Evolutionary conservation across 2,888 invertebrate species (phyloP).

Genomic region (Trachelus tabidus): DNA sequence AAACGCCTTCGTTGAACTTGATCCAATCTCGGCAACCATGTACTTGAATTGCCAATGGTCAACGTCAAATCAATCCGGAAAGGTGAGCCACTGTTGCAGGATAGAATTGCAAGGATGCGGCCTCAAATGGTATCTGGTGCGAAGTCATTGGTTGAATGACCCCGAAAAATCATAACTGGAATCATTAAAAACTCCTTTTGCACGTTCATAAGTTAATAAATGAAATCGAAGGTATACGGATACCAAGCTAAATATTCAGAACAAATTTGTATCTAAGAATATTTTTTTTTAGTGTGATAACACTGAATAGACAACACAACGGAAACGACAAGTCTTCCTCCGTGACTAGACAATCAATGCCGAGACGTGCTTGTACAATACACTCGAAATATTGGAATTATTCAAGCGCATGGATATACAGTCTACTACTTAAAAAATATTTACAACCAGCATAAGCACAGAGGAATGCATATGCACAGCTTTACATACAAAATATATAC

Average conservation of each 20-base stretch:
- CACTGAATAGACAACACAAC: not conserved
- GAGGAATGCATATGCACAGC: too few species aligned
- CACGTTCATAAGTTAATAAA: not conserved
- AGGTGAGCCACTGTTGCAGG: not conserved
- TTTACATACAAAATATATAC: too few species aligned
- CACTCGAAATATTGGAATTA: too few species aligned
- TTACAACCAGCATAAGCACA: not conserved
- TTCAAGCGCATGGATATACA: too few species aligned
- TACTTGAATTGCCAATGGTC: slow-evolving; percentile 3
- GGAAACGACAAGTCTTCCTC: not conserved
- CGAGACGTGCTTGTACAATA: too few species aligned
- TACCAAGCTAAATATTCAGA: not conserved
- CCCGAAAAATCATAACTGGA: not conserved
- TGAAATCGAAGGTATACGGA: too few species aligned
- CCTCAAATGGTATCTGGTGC: not conserved
- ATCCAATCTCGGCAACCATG: not conserved
- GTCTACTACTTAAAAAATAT: too few species aligned
- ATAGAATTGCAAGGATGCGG: not conserved
- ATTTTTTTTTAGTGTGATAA: not conserved
- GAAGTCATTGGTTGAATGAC: not conserved
- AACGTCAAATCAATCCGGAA: not conserved
- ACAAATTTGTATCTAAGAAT: not conserved
- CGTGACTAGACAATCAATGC: not conserved
- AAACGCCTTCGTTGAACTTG: slow-evolving; percentile 6
- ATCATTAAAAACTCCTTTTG: not conserved